Evolutionary conservation across 2,888 invertebrate species (phyloP).

Genomic region (Drosophila trichaetosa): DNA sequence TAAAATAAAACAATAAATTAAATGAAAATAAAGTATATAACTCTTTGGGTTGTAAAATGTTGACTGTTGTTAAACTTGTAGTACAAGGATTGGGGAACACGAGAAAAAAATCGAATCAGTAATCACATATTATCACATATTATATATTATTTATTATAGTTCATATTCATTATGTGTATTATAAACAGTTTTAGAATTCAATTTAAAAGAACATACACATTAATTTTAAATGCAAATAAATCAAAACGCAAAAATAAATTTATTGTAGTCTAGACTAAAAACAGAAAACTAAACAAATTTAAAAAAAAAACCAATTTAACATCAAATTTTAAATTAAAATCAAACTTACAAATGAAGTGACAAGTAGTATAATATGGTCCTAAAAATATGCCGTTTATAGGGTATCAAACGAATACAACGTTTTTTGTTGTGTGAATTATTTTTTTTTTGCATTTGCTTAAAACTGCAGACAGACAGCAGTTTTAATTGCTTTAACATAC

Average conservation of each 20-base stretch:
- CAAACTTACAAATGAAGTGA: neutral
- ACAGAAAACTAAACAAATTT: neutral
- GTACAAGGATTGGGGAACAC: neutral
- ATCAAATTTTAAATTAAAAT: neutral
- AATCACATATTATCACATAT: neutral
- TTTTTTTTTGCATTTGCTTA: constrained; percentile 8
- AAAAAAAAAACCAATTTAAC: neutral
- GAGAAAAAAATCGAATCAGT: neutral
- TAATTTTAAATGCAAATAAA: neutral
- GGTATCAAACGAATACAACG: constrained; percentile 5
- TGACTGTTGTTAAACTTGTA: neutral
- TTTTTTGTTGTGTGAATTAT: neutral
- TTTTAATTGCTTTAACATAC: constrained; percentile 81
- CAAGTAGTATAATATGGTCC: neutral
- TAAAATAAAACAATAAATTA: neutral
- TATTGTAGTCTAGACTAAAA: neutral
- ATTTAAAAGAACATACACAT: neutral
- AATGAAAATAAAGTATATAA: neutral
- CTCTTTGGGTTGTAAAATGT: neutral
- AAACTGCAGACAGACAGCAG: constrained; percentile 71
- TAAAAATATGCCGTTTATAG: neutral
- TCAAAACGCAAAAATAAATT: neutral
- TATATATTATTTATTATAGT: neutral
- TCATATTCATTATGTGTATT: neutral
- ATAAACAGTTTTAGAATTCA: neutral